Conservation (phyloP, 1,140 invertebrate species). For the Drosophila lacteicornis region DNA sequence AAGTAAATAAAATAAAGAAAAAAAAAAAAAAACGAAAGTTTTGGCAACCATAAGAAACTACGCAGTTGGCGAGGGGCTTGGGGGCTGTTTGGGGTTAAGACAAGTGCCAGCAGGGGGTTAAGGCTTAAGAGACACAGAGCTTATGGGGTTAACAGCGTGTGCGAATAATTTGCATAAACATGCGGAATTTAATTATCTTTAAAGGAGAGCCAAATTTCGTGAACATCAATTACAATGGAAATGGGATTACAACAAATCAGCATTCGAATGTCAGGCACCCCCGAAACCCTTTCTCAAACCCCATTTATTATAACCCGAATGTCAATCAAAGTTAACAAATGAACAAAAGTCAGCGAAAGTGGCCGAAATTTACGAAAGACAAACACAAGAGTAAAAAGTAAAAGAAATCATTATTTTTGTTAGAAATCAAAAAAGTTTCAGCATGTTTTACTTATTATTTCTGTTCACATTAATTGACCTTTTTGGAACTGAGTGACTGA, state of each 20-base stretch:
- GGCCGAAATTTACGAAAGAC: conserved; percentile 19
- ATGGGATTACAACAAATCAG: not conserved
- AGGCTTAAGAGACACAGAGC: not conserved
- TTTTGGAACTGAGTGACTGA: conserved; percentile 18
- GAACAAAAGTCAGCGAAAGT: conserved; percentile 21
- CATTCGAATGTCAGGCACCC: not conserved
- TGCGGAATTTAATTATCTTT: conserved; percentile 33
- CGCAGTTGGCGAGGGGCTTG: conserved; percentile 6
- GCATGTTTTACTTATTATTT: conserved; percentile 22
- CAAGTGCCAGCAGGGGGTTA: conserved; percentile 12
- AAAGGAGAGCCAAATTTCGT: conserved; percentile 2
- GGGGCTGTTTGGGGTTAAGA: not conserved
- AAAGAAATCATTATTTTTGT: conserved; percentile 19
- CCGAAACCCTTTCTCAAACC: not conserved
- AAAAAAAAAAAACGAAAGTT: conserved; percentile 46
- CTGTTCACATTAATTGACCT: conserved; percentile 47
- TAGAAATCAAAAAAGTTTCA: conserved; percentile 37
- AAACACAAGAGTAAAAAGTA: not conserved
- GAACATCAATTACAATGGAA: conserved; percentile 15
- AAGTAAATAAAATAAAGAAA: conserved; percentile 23
- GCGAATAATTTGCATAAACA: conserved; percentile 50
- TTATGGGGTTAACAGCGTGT: conserved; percentile 22
- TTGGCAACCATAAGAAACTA: conserved; percentile 44
- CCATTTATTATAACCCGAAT: conserved; percentile 43
- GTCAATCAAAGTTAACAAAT: conserved; percentile 60